Evolutionary conservation across 2,888 invertebrate species (phyloP).

Genomic region (Oasisia sp.): DNA sequence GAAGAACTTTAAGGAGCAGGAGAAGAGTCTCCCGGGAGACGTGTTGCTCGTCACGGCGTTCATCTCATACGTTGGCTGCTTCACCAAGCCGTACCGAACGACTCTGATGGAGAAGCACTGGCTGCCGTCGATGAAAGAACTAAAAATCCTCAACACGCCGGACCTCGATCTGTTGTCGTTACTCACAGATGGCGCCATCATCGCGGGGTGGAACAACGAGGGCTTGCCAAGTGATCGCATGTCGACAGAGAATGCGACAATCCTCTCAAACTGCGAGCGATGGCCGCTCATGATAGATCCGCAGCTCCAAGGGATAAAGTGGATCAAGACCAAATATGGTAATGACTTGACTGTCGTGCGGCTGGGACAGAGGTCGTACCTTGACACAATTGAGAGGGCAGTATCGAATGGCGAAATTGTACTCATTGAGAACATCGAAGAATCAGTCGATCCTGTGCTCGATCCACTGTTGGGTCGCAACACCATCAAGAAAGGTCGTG

Average conservation of each 20-base stretch:
- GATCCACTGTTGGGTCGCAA: slow-evolving; percentile 91
- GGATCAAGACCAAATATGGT: slow-evolving; percentile 95
- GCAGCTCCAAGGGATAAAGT: slow-evolving; percentile 90
- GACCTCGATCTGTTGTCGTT: slow-evolving; percentile 86
- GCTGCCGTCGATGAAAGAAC: slow-evolving; percentile 80
- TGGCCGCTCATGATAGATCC: slow-evolving; percentile 99
- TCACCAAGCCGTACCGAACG: slow-evolving; percentile 90
- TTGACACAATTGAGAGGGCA: slow-evolving; percentile 83
- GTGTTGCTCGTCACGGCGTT: slow-evolving; percentile 92
- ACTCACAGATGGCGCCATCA: slow-evolving; percentile 91
- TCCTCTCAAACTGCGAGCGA: slow-evolving; percentile 89
- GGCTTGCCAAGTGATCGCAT: slow-evolving; percentile 94
- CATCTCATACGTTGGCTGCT: slow-evolving; percentile 96
- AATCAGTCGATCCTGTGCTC: slow-evolving; percentile 90
- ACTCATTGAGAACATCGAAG: slow-evolving; percentile 91
- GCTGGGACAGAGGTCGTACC: slow-evolving; percentile 89
- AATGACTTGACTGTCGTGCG: slow-evolving; percentile 83
- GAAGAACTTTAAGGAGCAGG: slow-evolving; percentile 80
- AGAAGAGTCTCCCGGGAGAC: slow-evolving; percentile 93
- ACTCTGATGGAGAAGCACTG: slow-evolving; percentile 78
- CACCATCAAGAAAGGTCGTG: slow-evolving; percentile 94
- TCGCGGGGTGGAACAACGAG: slow-evolving; percentile 96
- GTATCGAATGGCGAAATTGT: slow-evolving; percentile 86
- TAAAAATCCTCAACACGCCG: slow-evolving; percentile 86
- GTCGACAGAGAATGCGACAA: slow-evolving; percentile 97